Conservation (phyloP, 2,113 vertebrate genomes). For the Rhipidura dahli region DNA sequence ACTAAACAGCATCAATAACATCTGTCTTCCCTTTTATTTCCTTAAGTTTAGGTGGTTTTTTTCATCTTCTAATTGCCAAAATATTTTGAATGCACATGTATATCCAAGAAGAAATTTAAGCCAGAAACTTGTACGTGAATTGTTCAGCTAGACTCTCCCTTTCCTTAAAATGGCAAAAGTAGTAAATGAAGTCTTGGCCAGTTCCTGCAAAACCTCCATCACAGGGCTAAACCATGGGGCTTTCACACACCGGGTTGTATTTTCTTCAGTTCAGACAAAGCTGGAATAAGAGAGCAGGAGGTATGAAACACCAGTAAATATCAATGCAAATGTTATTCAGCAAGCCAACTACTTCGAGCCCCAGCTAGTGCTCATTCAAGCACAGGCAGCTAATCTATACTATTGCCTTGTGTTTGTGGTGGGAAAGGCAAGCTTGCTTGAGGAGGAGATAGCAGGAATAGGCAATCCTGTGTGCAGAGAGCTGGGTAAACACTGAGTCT, state of each 20-base stretch:
- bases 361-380: background rate
- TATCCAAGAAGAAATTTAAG: background rate
- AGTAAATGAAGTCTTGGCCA: background rate
- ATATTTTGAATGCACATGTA: background rate
- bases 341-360: background rate
- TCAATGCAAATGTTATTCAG: background rate
- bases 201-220: background rate
- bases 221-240: background rate
- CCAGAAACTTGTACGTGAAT: background rate
- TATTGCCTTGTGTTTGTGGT: background rate
- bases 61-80: background rate
- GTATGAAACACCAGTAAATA: background rate
- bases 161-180: background rate
- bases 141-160: background rate
- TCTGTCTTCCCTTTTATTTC: background rate
- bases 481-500: background rate
- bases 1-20: background rate
- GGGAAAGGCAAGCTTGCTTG: background rate
- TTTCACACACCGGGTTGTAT: background rate
- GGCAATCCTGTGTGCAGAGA: background rate
- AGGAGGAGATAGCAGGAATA: background rate
- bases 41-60: background rate
- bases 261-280: background rate
- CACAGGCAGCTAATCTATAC: background rate
- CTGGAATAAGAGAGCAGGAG: background rate